Percentiles rank a stretch among this genome's conserved stretches.
Evolutionary conservation across 2,888 invertebrate species (phyloP).

Genomic region (Chalcis sispes): DNA sequence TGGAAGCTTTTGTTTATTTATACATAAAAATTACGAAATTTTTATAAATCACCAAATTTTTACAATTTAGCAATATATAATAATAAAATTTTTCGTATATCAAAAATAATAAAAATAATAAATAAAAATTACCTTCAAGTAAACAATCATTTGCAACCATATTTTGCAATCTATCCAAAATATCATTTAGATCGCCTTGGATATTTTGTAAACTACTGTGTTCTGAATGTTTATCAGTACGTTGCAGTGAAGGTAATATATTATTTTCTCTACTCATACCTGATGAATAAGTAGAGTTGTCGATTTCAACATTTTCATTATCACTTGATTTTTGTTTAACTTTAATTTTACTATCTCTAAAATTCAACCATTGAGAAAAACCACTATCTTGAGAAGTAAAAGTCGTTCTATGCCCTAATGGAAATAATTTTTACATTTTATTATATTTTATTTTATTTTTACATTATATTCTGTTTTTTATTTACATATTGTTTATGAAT

Average conservation of each 20-base stretch:
- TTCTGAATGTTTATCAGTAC: constrained; percentile 72
- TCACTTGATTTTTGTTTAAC: constrained; percentile 53
- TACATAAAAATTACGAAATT: too few species aligned
- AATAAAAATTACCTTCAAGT: constrained; percentile 78
- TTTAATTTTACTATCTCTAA: constrained; percentile 59
- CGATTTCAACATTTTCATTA: constrained; percentile 62
- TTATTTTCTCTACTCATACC: constrained; percentile 68
- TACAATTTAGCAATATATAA: background rate
- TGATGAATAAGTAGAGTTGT: constrained; percentile 60
- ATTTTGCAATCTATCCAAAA: constrained; percentile 83
- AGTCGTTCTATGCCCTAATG: constrained; percentile 43
- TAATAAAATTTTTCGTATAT: background rate
- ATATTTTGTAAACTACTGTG: constrained; percentile 76
- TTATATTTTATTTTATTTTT: background rate
- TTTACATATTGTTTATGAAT: background rate
- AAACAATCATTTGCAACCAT: constrained; percentile 84
- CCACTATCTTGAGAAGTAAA: constrained; percentile 66
- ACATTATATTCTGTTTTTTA: background rate
- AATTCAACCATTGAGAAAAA: constrained; percentile 73
- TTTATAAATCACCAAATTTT: background rate
- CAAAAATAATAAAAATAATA: background rate
- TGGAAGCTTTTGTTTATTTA: too few species aligned
- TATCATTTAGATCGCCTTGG: constrained; percentile 83
- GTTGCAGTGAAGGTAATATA: constrained; percentile 71
- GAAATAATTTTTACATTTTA: background rate